Conservation (phyloP, 2,113 vertebrate species). For the Platysteira castanea region DNA sequence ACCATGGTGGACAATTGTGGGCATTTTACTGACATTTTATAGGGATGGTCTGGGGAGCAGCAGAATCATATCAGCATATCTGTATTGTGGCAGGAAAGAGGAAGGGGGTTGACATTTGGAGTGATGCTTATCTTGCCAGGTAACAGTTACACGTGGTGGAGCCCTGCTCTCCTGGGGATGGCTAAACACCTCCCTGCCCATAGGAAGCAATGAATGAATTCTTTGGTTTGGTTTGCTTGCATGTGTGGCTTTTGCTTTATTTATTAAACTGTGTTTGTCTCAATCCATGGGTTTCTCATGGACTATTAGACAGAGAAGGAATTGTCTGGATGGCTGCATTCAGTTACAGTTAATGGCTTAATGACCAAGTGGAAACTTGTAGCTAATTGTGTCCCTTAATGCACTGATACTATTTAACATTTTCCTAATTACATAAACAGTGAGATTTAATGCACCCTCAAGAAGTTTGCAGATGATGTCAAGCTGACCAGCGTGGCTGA, state of each 20-base stretch:
- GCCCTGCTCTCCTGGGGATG: background rate
- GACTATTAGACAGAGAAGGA: background rate
- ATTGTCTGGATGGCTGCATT: background rate
- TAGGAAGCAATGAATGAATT: background rate
- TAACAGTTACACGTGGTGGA: background rate
- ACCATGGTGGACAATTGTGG: background rate
- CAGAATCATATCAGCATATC: no score
- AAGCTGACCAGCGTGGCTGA: background rate
- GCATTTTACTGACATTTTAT: background rate
- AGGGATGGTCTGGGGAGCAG: background rate
- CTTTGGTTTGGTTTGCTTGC: background rate
- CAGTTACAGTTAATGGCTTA: background rate
- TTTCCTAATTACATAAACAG: background rate
- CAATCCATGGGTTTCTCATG: background rate
- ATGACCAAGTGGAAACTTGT: background rate
- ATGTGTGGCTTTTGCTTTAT: background rate
- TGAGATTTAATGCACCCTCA: background rate
- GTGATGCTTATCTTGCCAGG: background rate
- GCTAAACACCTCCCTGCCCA: background rate
- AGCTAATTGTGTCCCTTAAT: background rate
- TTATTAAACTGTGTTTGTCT: background rate
- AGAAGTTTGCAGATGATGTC: background rate
- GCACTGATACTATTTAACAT: background rate
- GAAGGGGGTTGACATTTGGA: background rate
- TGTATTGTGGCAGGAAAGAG: background rate